Base-by-base conservation (phyloP, 1,140 invertebrate species). In the Drosophila novamexicana region DNA sequence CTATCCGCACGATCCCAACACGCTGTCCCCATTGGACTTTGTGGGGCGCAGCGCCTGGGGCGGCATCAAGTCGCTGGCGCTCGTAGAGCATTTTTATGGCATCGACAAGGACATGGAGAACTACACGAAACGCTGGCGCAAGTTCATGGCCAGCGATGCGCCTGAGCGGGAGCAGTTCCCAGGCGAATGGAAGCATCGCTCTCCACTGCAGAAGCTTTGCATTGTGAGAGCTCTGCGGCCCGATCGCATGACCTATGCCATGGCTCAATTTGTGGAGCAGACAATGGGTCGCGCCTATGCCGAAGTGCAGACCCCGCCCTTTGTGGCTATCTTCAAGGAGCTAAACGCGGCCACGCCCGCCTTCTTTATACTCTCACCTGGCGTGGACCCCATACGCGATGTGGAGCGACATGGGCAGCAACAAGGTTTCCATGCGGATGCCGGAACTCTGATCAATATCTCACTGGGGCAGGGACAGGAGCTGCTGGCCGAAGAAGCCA, bases 171-270 rank as follows among this genome's bases (percentile, higher is more conserved):
- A 99, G 91, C 98, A 98, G 92, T 95, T 98, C 75, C 98, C 98
- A 0, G 97, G 98, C 71, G 98, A 99, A 81, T 99, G 98, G 98
- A 99, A 99, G 91, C 97, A 97, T 85, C 98, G 98, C 92, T 95
- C 95, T 0, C 94, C 97, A 0, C 92, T 99, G 6, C 98, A 99
- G 91, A 95, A 96, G 86, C 93, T 99, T 1, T 98, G 98, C 91
- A 98, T 99, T 86, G 96, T 99, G 94, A 93, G 98, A 63, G 97
- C 97, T 6, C 92, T 99, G 22, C 93, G 98, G 71, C 96, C 97
- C 0, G 98, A 99, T 93, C 94, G 91, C 42, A 90, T 92, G 78
- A 89, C 83, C 44, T 90, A 92, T 44, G 89, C 91, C 7, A 92
- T 92, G 83, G 79, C 79, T 0, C 90, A 75, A 56, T 98, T 97